Percentiles rank a stretch among this genome's conserved stretches.
These are phyloP conservation scores for Cichladusa arquata DNA, from an alignment of 2,113 vertebrate genomes.

Conservation along the genomic window DNA sequence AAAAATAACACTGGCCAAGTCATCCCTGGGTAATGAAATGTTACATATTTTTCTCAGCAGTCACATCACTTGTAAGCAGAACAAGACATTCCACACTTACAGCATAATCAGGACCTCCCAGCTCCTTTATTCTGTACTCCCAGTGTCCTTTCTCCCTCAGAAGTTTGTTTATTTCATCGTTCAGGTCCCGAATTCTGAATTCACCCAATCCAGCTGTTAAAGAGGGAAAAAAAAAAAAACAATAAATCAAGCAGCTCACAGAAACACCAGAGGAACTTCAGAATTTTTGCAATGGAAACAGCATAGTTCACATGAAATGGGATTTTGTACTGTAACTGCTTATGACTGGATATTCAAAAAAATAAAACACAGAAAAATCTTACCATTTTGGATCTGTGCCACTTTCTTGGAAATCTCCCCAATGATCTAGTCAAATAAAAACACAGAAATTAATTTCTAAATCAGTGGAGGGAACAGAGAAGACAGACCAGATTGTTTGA, in stretches of 20 bases:
- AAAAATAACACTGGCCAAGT: not conserved
- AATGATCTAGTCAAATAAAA: slow-evolving; percentile 84
- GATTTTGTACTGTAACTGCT: not conserved
- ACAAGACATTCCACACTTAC: slow-evolving; percentile 68
- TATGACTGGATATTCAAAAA: not conserved
- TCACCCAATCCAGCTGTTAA: slow-evolving; percentile 91
- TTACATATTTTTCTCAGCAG: not conserved
- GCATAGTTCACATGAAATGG: not conserved
- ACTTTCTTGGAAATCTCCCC: slow-evolving; percentile 98
- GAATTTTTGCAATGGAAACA: not conserved
- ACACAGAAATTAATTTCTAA: not conserved
- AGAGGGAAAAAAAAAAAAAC: not conserved
- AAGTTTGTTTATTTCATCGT: slow-evolving; percentile 98
- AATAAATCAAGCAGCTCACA: not conserved
- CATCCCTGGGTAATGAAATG: accelerated
- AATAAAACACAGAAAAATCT: slow-evolving; percentile 11
- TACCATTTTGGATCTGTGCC: slow-evolving; percentile 98
- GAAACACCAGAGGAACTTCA: not conserved
- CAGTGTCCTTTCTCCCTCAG: slow-evolving; percentile 97
- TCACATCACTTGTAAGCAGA: not conserved
- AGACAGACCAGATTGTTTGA: not conserved
- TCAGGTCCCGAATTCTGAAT: slow-evolving; percentile 94
- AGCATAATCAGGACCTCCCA: slow-evolving; percentile 90
- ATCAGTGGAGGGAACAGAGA: accelerated
- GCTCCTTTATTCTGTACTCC: slow-evolving; percentile 93